phyloP scores from a whole-genome alignment of 2,113 vertebrate species.

The Scatophagus argus region DNA sequence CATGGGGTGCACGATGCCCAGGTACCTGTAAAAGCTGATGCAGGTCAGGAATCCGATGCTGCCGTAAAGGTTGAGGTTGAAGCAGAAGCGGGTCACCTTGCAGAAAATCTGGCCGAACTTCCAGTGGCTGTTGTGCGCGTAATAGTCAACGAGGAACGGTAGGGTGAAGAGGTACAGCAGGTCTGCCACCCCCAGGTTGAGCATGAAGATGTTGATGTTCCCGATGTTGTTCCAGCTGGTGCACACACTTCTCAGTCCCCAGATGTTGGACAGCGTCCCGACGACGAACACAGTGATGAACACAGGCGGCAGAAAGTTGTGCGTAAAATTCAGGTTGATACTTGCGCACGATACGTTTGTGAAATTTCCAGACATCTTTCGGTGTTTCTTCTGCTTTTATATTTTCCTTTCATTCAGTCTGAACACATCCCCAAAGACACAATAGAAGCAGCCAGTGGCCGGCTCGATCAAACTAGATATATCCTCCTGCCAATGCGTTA shows the following conservation, averaged over 20 bases:
- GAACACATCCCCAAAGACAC: accelerated
- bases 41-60: conserved; percentile 90
- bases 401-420: background rate
- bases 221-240: conserved; percentile 51
- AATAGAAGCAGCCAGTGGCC: background rate
- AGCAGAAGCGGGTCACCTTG: conserved; percentile 83
- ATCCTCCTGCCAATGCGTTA: background rate
- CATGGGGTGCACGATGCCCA: conserved; percentile 88
- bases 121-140: conserved; percentile 77
- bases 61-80: conserved; percentile 89
- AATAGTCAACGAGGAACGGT: conserved; percentile 87
- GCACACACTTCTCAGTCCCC: conserved; percentile 68
- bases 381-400: background rate
- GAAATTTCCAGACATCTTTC: conserved; percentile 65
- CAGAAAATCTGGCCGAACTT: conserved; percentile 84
- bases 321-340: conserved; percentile 73
- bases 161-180: conserved; percentile 86
- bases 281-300: conserved; percentile 81
- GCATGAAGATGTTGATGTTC: conserved; percentile 81
- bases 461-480: background rate
- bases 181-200: conserved; percentile 86
- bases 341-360: conserved; percentile 47
- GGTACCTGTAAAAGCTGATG: conserved; percentile 89
- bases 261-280: conserved; percentile 81
- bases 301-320: conserved; percentile 76